A percentile compares a stretch with the other conserved stretches of the same genome.
These are phyloP conservation scores for Epicauta chinensis DNA, from an alignment of 1,140 invertebrate species.

Conservation along the genomic window DNA sequence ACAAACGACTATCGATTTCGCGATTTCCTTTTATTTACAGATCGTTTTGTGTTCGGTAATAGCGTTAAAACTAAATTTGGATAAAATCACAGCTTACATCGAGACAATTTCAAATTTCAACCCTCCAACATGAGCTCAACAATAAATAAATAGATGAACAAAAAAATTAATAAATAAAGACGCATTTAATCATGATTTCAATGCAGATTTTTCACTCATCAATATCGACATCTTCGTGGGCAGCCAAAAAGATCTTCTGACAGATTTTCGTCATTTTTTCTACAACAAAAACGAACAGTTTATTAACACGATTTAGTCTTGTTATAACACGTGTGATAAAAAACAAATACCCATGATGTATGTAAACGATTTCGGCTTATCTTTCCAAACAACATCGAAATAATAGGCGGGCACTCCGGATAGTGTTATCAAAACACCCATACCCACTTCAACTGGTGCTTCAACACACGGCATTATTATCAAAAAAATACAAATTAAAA, in stretches of 20 bases:
- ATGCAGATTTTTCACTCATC: background rate
- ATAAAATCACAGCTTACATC: slow-evolving; percentile 4
- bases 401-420: slow-evolving; percentile 85
- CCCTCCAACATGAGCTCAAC: background rate
- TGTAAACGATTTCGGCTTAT: slow-evolving; percentile 63
- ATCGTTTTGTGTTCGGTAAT: background rate
- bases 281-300: too few species aligned
- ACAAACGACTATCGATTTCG: background rate
- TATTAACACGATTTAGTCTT: too few species aligned
- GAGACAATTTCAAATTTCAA: background rate
- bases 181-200: background rate
- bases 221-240: slow-evolving; percentile 58
- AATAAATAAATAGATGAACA: too few species aligned
- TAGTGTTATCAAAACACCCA: slow-evolving; percentile 80
- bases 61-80: background rate
- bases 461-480: slow-evolving; percentile 74
- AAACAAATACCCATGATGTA: slow-evolving; percentile 55
- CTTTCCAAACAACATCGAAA: slow-evolving; percentile 67
- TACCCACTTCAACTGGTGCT: slow-evolving; percentile 71
- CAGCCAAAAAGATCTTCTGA: slow-evolving; percentile 70
- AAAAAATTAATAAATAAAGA: background rate
- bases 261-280: slow-evolving; percentile 55
- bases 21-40: slow-evolving; percentile 1
- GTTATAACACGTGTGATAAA: too few species aligned
- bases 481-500: slow-evolving; percentile 72